These are phyloP conservation scores for Ceratosolen solmsi DNA, from an alignment of 1,140 invertebrate genomes.

Conservation along the genomic window DNA sequence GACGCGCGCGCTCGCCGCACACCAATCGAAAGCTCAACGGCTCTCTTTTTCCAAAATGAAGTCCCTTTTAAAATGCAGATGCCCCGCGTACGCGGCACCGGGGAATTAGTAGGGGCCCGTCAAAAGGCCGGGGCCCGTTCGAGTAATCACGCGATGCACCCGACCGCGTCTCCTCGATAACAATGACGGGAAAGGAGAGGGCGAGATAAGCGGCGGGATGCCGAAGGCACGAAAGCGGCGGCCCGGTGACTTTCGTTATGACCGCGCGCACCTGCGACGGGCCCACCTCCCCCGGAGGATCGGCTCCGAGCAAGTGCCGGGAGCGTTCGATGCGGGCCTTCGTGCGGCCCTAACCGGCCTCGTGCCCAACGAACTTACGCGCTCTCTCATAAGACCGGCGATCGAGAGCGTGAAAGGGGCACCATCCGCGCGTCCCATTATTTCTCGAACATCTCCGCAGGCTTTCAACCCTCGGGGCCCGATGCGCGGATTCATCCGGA, in stretches of 20 bases:
- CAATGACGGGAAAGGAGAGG: constrained; percentile 4
- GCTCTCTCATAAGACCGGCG: not conserved
- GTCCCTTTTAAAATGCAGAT: not conserved
- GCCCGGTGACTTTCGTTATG: constrained; percentile 12
- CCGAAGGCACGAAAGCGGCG: not conserved
- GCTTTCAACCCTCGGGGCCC: constrained; percentile 37
- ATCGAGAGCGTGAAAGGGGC: not conserved
- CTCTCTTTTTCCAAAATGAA: not conserved
- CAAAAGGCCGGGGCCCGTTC: constrained; percentile 8
- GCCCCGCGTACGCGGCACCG: not conserved
- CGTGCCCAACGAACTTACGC: not conserved
- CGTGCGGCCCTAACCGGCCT: too few relatives aligned
- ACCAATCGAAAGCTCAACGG: not conserved
- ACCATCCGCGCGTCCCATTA: not conserved
- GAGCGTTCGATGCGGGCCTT: not conserved
- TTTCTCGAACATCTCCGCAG: constrained; percentile 1
- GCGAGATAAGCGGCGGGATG: not conserved
- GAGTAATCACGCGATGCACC: constrained; percentile 20
- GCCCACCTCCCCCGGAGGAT: not conserved
- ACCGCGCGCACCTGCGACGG: not conserved
- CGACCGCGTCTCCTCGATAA: constrained; percentile 6
- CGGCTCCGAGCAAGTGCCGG: not conserved
- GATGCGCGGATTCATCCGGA: constrained; percentile 65
- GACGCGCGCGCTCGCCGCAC: too few relatives aligned
- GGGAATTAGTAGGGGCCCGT: not conserved